A percentile compares a stretch with the other conserved stretches of the same genome.
These are phyloP conservation scores for Ochlodes sylvanus DNA, from an alignment of 2,888 invertebrate species.

Conservation along the genomic window DNA sequence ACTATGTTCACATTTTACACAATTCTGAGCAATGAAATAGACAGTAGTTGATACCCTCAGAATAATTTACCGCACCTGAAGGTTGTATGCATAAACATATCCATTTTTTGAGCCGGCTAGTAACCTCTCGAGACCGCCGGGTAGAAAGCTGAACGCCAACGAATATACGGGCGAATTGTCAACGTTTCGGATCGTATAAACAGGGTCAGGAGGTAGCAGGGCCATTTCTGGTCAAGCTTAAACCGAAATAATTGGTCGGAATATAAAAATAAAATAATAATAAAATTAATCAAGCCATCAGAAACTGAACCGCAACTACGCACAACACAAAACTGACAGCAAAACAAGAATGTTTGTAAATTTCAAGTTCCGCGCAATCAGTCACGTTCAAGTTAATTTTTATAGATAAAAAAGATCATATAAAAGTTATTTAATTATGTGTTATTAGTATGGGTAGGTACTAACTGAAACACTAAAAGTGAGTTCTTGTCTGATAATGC, in stretches of 20 bases:
- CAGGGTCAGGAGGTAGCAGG: slow-evolving; percentile 91
- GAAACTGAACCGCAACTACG: slow-evolving; percentile 82
- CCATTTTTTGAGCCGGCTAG: slow-evolving; percentile 91
- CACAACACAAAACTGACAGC: slow-evolving; percentile 84
- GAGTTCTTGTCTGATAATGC: no score
- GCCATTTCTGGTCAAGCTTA: slow-evolving; percentile 86
- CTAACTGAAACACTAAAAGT: no score
- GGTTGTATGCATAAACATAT: slow-evolving; percentile 91
- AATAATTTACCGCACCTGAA: slow-evolving; percentile 86
- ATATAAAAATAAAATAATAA: slow-evolving; percentile 77
- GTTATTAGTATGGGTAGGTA: no score
- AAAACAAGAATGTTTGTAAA: slow-evolving; percentile 67
- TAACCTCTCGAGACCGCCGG: slow-evolving; percentile 86
- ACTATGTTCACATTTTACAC: slow-evolving; percentile 50
- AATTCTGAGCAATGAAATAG: slow-evolving; percentile 45
- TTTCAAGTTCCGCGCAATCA: slow-evolving; percentile 15
- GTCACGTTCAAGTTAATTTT: slow-evolving; percentile 32
- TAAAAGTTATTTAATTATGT: no score
- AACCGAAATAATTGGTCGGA: slow-evolving; percentile 75
- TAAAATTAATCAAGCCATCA: slow-evolving; percentile 82
- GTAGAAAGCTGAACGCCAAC: slow-evolving; percentile 87
- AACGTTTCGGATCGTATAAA: slow-evolving; percentile 88
- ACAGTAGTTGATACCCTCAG: slow-evolving; percentile 54
- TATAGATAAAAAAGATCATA: no score
- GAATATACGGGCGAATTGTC: slow-evolving; percentile 90